Base-by-base conservation (phyloP, 2,888 invertebrate genomes). In the Linnaemya vulpina region DNA sequence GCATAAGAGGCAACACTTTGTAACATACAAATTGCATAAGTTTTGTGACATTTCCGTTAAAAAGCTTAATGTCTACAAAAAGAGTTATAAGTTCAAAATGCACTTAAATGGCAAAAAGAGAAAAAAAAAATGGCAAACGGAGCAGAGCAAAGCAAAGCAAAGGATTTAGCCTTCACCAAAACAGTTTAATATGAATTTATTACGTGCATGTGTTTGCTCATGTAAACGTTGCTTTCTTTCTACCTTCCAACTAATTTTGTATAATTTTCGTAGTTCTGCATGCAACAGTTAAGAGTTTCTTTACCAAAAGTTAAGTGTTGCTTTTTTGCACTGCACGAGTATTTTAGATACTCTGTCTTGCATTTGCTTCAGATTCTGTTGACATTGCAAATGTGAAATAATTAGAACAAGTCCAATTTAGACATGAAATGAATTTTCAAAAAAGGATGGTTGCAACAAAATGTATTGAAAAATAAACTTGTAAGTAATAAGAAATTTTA, bases 21-120 rank as follows among this genome's bases (percentile, higher is more conserved):
- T 81, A 55, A 62, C 68, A 40, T 75, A 82, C 85, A 82, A 85
- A 85, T 85, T 85, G 78, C 85, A 85, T 78, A 85, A 85, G 85
- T 85, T 85, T 82, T 85, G 73, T 82, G 85, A 85, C 85, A 85
- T 78, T 85, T 85, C 78, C 82, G 81, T 85, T 85, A 65, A 81
- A 81, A 85, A 51, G 77, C 85, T 85, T 85, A 85, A 82, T 75
- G 82, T 82, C 78, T 75, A 35, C 55, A 53, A 85, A 85, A 85
- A 74, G 55, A 68, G 74, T 75, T 76, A 76, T 43, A 74, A 80
- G 60, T 80, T 74, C 49, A 49, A 67, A 30, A 49, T 51, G 65
- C 78, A 73, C 3, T 35, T 38, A 67, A 15, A 35, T 8, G 17
- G 46, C n/a, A 65, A 46, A 63, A 9, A 3, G n/a, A 46, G 30